These are phyloP conservation scores for Palaemon carinicauda DNA, from an alignment of 1,140 invertebrate species.

Conservation along the genomic window DNA sequence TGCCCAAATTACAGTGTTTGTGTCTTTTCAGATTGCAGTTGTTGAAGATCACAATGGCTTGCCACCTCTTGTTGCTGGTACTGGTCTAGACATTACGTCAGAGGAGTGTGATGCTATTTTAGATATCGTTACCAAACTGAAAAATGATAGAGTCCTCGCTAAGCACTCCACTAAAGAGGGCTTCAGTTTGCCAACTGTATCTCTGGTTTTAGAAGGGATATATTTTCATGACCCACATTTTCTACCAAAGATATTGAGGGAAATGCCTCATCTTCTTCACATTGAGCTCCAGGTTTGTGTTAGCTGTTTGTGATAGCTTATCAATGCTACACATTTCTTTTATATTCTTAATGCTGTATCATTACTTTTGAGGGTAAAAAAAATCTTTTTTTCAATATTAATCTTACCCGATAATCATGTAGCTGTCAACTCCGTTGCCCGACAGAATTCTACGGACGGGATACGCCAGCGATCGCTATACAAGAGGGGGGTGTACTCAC, in stretches of 20 bases:
- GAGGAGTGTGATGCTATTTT: conserved; percentile 16
- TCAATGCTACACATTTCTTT: too few relatives aligned
- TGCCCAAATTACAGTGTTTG: too few relatives aligned
- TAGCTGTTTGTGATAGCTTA: not conserved
- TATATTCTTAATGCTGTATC: too few relatives aligned
- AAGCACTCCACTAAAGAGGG: not conserved
- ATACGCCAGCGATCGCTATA: too few relatives aligned
- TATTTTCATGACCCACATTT: conserved; percentile 29
- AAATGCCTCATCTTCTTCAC: conserved; percentile 23
- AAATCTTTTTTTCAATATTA: too few relatives aligned
- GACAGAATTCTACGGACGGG: too few relatives aligned
- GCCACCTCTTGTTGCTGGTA: not conserved
- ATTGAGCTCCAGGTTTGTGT: conserved; percentile 23
- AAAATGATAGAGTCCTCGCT: not conserved
- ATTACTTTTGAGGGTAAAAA: too few relatives aligned
- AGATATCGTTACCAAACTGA: not conserved
- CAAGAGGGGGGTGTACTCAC: too few relatives aligned
- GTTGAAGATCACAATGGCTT: not conserved
- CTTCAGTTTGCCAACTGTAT: conserved; percentile 14
- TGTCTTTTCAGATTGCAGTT: conserved; percentile 18
- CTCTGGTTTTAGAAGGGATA: conserved; percentile 26
- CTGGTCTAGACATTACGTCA: conserved; percentile 3
- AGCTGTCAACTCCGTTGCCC: too few relatives aligned
- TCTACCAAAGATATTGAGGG: not conserved
- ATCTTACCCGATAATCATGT: too few relatives aligned